Percentiles rank a stretch among this genome's conserved stretches.
phyloP scores from a whole-genome alignment of 2,797 vertebrate genomes.

The Gephyroberyx darwinii region DNA sequence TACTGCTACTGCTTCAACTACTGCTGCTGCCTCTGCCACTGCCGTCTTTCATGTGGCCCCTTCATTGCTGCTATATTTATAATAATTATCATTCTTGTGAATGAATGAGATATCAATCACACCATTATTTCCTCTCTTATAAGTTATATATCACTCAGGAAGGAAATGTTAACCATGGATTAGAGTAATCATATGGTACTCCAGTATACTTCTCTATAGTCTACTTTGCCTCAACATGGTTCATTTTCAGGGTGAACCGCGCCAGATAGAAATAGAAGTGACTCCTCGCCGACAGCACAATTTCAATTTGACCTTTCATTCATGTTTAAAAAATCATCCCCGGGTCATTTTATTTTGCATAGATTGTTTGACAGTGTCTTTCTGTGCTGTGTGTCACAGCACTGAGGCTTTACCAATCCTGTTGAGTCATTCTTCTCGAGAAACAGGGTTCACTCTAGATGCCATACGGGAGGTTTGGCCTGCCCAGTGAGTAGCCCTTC shows the following conservation, averaged over 20 bases:
- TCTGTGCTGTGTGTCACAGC: conserved; percentile 52
- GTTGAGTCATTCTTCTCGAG: conserved; percentile 36
- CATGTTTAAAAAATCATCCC: background rate
- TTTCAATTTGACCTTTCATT: conserved; percentile 1
- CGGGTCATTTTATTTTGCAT: background rate
- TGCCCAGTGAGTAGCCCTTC: conserved; percentile 59
- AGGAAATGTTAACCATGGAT: background rate
- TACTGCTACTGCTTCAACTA: no score
- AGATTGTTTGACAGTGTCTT: conserved; percentile 23
- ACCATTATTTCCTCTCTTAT: no score
- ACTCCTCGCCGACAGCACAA: conserved; percentile 52
- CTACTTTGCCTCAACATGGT: background rate
- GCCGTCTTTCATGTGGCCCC: no score
- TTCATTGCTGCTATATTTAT: no score
- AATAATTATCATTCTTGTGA: background rate
- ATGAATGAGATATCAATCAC: background rate
- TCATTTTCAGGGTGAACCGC: conserved; percentile 45
- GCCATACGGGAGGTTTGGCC: conserved; percentile 20
- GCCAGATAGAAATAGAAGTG: conserved; percentile 57
- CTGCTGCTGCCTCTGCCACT: no score
- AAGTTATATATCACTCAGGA: background rate
- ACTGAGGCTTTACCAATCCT: conserved; percentile 37
- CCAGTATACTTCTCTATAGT: background rate
- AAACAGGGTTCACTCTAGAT: conserved; percentile 69
- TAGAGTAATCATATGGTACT: background rate